These are phyloP conservation scores for Mellilla xanthometata DNA, from an alignment of 2,888 invertebrate species.

Conservation along the genomic window DNA sequence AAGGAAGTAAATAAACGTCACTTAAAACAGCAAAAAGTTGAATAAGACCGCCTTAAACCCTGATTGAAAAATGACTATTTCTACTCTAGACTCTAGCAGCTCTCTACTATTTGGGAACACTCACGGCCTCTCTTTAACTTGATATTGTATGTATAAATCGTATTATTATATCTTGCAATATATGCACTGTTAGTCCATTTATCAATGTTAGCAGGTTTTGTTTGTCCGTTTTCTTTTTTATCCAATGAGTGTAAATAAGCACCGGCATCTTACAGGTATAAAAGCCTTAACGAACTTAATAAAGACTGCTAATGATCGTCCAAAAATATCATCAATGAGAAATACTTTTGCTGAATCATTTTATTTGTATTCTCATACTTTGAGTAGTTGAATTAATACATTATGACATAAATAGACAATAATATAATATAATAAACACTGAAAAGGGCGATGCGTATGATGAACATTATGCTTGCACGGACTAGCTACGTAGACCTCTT, in stretches of 20 bases:
- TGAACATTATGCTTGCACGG: too few relatives aligned
- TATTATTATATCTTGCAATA: constrained; percentile 1
- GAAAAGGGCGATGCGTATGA: too few relatives aligned
- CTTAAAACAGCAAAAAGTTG: too few relatives aligned
- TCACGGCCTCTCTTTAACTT: constrained; percentile 3
- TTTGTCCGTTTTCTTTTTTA: constrained; percentile 26
- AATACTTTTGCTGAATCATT: constrained; percentile 19
- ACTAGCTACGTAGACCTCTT: too few relatives aligned
- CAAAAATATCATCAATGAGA: constrained; percentile 14
- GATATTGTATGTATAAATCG: neutral
- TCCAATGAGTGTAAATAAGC: constrained; percentile 23
- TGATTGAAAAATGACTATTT: too few relatives aligned
- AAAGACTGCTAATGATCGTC: constrained; percentile 27
- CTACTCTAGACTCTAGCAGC: too few relatives aligned
- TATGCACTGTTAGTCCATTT: constrained; percentile 24
- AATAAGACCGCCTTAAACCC: too few relatives aligned
- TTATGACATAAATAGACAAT: too few relatives aligned
- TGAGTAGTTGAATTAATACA: neutral
- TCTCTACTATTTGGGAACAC: constrained; percentile 6
- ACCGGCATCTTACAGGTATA: constrained; percentile 13
- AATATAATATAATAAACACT: too few relatives aligned
- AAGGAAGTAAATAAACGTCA: too few relatives aligned
- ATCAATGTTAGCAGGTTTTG: constrained; percentile 28
- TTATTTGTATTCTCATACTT: constrained; percentile 1
- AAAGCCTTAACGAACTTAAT: constrained; percentile 13